Conservation (phyloP, 2,888 invertebrate species). For the Callosobruchus maculatus region DNA sequence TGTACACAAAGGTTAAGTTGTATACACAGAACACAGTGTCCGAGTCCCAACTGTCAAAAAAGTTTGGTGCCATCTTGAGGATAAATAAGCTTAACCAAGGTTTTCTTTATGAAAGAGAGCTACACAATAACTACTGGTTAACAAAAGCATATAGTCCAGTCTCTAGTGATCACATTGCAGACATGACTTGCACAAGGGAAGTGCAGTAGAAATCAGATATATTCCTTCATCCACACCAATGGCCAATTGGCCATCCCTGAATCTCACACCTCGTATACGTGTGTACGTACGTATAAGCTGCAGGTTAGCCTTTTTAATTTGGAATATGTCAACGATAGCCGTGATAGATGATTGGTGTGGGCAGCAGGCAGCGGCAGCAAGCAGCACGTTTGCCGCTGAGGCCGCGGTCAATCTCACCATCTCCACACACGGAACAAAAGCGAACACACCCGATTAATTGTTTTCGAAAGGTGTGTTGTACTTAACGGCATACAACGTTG, state of each 20-base stretch:
- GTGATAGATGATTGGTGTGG: constrained; percentile 52
- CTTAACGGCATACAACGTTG: not conserved
- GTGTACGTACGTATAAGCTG: not conserved
- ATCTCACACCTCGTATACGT: not conserved
- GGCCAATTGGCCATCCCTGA: not conserved
- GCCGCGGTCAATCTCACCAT: constrained; percentile 26
- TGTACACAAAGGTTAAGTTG: no score
- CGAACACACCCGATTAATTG: constrained; percentile 45
- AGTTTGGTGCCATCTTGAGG: no score
- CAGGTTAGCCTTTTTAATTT: constrained; percentile 51
- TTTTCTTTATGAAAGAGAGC: no score
- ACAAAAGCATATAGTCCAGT: no score
- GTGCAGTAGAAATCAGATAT: no score
- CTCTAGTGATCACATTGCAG: no score
- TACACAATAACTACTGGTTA: no score
- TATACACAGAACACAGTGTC: no score
- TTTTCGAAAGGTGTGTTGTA: constrained; percentile 45
- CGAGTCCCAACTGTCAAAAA: no score
- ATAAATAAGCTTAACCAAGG: no score
- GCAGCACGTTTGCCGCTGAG: not conserved
- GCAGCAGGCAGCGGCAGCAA: constrained; percentile 28
- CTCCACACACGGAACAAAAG: constrained; percentile 35
- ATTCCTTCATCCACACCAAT: not conserved
- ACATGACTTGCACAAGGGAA: no score
- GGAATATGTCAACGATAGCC: constrained; percentile 51